Evolutionary conservation across 2,888 invertebrate genomes (phyloP).

Genomic region (Empis stercorea): DNA sequence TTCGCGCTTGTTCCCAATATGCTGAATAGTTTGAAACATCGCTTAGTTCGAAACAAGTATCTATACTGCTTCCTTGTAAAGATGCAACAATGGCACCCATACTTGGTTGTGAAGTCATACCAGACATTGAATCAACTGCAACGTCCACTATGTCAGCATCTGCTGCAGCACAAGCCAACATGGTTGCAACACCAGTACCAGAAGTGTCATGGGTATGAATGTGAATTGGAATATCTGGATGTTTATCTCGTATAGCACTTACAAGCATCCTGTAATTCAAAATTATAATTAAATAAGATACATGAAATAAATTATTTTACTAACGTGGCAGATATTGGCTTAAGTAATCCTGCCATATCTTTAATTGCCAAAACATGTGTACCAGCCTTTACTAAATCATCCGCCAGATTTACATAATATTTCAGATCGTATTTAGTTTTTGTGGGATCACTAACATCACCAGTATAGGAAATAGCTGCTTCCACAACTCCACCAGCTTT

Average conservation of each 20-base stretch:
- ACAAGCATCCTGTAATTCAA: slow-evolving; percentile 43
- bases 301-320: slow-evolving; percentile 12
- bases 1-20: slow-evolving; percentile 92
- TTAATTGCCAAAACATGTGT: slow-evolving; percentile 82
- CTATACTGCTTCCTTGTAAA: slow-evolving; percentile 37
- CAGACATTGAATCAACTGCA: slow-evolving; percentile 96
- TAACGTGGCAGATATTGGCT: slow-evolving; percentile 68
- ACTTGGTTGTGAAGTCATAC: slow-evolving; percentile 90
- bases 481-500: slow-evolving; percentile 91
- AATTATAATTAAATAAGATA: background rate
- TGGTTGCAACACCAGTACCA: slow-evolving; percentile 81
- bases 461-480: slow-evolving; percentile 90
- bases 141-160: slow-evolving; percentile 90
- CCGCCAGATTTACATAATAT: slow-evolving; percentile 76
- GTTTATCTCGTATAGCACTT: slow-evolving; percentile 68
- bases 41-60: slow-evolving; percentile 51
- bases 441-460: slow-evolving; percentile 78
- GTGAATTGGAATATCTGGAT: slow-evolving; percentile 87
- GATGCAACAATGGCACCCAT: slow-evolving; percentile 93
- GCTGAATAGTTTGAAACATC: slow-evolving; percentile 82
- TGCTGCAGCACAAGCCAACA: slow-evolving; percentile 77
- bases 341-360: slow-evolving; percentile 89
- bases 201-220: slow-evolving; percentile 95
- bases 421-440: slow-evolving; percentile 82
- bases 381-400: slow-evolving; percentile 83